Percentiles rank a stretch among this genome's conserved stretches.
phyloP scores from a whole-genome alignment of 2,888 invertebrate species.

The Noctuana brunneofusca region DNA sequence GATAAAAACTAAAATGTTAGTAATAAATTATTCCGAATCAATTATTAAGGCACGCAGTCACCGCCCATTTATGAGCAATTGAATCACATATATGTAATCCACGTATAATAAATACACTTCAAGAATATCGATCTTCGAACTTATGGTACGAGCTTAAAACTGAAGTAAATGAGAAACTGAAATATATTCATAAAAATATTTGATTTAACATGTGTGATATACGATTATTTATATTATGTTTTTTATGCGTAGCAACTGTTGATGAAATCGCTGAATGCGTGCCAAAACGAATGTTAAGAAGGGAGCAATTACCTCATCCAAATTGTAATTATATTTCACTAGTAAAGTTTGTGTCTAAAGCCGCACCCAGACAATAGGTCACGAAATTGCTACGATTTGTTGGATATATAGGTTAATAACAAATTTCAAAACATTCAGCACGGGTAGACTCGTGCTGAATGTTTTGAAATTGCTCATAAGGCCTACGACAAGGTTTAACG shows the following conservation, averaged over 20 bases:
- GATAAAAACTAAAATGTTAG: too few relatives aligned
- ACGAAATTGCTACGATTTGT: neutral
- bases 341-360: neutral
- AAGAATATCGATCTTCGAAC: too few relatives aligned
- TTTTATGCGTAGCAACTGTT: slow-evolving; percentile 56
- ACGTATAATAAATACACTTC: too few relatives aligned
- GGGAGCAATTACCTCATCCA: slow-evolving; percentile 22
- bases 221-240: slow-evolving; percentile 39
- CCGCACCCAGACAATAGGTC: neutral
- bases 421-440: too few relatives aligned
- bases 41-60: too few relatives aligned
- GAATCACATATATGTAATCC: too few relatives aligned
- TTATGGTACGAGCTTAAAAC: too few relatives aligned
- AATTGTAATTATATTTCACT: slow-evolving; percentile 6
- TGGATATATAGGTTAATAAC: neutral
- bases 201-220: slow-evolving; percentile 30
- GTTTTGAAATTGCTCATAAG: neutral
- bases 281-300: slow-evolving; percentile 51
- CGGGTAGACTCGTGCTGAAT: too few relatives aligned
- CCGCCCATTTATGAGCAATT: too few relatives aligned
- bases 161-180: too few relatives aligned
- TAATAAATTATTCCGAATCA: too few relatives aligned
- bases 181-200: too few relatives aligned
- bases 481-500: neutral
- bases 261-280: slow-evolving; percentile 57